phyloP scores from a whole-genome alignment of 2,888 invertebrate genomes.

The Cephus nigrinus region DNA sequence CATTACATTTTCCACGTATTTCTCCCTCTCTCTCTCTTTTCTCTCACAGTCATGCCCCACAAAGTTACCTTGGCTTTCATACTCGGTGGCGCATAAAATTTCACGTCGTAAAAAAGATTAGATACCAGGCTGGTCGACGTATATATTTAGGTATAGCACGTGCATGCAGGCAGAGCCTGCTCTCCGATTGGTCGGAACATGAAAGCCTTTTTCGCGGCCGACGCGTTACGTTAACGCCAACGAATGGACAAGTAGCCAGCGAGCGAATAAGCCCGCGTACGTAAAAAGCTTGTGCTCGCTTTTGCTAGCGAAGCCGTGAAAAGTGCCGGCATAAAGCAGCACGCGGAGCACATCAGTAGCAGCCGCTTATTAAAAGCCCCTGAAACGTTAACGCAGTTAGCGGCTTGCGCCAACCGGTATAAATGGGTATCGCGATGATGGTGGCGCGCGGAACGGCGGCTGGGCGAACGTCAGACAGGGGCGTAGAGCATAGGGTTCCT shows the following conservation, averaged over 20 bases:
- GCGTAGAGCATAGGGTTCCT: not conserved
- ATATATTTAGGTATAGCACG: not conserved
- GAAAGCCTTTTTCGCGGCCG: slow-evolving; percentile 45
- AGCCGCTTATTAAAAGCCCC: slow-evolving; percentile 48
- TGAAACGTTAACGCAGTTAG: slow-evolving; percentile 45
- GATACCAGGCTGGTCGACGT: slow-evolving; percentile 29
- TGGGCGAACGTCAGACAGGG: not conserved
- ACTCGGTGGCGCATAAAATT: slow-evolving; percentile 38
- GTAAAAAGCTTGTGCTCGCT: slow-evolving; percentile 47
- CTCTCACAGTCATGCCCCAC: too few species aligned
- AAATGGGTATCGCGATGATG: slow-evolving; percentile 5
- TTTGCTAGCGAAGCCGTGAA: slow-evolving; percentile 41
- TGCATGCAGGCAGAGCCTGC: not conserved
- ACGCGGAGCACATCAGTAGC: slow-evolving; percentile 18
- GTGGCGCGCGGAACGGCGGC: slow-evolving; percentile 12
- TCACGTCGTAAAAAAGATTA: slow-evolving; percentile 56
- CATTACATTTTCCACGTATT: too few species aligned
- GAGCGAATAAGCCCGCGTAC: slow-evolving; percentile 35
- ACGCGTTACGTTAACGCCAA: slow-evolving; percentile 25
- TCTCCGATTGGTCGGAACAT: slow-evolving; percentile 36
- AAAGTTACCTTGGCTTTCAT: too few species aligned
- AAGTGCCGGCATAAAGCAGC: slow-evolving; percentile 43
- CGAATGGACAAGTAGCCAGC: slow-evolving; percentile 51
- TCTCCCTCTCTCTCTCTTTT: too few species aligned
- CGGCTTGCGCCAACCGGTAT: slow-evolving; percentile 31